Percentiles rank a stretch among this genome's conserved stretches.
phyloP scores from a whole-genome alignment of 2,113 vertebrate species.

The Cebidichthys violaceus region DNA sequence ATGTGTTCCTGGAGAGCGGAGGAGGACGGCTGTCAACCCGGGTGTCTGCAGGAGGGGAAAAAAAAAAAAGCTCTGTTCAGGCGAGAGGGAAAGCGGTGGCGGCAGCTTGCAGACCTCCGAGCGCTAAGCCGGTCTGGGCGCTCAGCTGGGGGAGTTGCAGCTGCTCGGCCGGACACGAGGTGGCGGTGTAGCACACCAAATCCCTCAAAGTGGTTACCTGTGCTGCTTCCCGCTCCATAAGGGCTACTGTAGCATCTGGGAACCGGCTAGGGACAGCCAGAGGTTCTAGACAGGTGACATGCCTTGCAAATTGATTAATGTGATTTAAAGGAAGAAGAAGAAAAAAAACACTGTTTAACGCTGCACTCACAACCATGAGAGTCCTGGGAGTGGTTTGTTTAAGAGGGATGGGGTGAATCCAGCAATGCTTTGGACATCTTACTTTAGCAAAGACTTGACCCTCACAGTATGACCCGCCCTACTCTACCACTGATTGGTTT shows the following conservation, averaged over 20 bases:
- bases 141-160: slow-evolving; percentile 62
- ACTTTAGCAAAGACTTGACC: neutral
- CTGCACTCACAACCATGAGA: neutral
- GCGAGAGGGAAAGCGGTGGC: slow-evolving; percentile 44
- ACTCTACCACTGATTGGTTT: neutral
- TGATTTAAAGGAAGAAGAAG: neutral
- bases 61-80: slow-evolving; percentile 22
- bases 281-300: neutral
- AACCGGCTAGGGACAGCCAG: too few relatives aligned
- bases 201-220: neutral
- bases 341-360: neutral
- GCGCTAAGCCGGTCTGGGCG: slow-evolving; percentile 67
- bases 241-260: neutral
- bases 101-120: slow-evolving; percentile 59
- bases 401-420: neutral
- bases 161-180: slow-evolving; percentile 36
- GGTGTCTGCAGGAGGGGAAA: slow-evolving; percentile 15
- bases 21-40: slow-evolving; percentile 22
- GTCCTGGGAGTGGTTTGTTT: neutral
- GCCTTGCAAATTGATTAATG: neutral
- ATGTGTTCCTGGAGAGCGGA: slow-evolving; percentile 44
- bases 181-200: slow-evolving; percentile 60
- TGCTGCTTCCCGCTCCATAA: neutral
- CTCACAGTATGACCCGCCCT: neutral
- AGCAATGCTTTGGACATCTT: neutral